Evolutionary conservation across 1,140 invertebrate genomes (phyloP), one percentile per base, ranked within the genome.

Genomic region (Acromyrmex echinatior): DNA sequence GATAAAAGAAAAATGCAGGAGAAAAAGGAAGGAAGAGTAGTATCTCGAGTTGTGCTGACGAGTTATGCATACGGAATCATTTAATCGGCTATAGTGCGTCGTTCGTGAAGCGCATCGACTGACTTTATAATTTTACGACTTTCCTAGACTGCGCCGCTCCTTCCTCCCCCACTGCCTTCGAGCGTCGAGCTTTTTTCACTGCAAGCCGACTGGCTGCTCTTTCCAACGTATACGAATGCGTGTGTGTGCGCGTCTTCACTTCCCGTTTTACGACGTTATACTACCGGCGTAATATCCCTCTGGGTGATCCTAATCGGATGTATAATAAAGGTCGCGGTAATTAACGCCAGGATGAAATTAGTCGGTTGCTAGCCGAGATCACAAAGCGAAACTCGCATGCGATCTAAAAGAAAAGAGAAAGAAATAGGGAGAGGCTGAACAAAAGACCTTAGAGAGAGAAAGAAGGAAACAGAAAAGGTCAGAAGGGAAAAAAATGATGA

Each of bases 281-380:
- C 91, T 74, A 79, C 88, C 86, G 87, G 70, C 81, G 86, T 92
- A 91, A 92, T 91, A 92, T 90, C 51, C 85, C 87, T 58, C 62
- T 68, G 77, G 70, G 62, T 89, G 92, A 94, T 95, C 85, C 92
- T 94, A 94, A 94, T 95, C 93, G 82, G 84, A 79, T 79, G 81
- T 74, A 92, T 88, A 94, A 94, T 94, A 94, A 94, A 94, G 92
- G 87, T 93, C 88, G 91, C 81, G 89, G 91, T 91, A 94, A 94
- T 94, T 94, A 94, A 94, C 93, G 92, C 92, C 86, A 65, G 89
- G 88, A 93, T 92, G 89, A 92, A 90, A 91, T 93, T 89, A 92
- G 87, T 85, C 87, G 85, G 74, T 49, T 82, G 80, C 25, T 39
- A 68, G 68, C 21, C 53, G 31, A 66, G 79, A 53, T 45, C 28